Evolutionary conservation across 2,797 vertebrate genomes (phyloP), one percentile per base, ranked within the genome.

Genomic region (Danio tinwini): DNA sequence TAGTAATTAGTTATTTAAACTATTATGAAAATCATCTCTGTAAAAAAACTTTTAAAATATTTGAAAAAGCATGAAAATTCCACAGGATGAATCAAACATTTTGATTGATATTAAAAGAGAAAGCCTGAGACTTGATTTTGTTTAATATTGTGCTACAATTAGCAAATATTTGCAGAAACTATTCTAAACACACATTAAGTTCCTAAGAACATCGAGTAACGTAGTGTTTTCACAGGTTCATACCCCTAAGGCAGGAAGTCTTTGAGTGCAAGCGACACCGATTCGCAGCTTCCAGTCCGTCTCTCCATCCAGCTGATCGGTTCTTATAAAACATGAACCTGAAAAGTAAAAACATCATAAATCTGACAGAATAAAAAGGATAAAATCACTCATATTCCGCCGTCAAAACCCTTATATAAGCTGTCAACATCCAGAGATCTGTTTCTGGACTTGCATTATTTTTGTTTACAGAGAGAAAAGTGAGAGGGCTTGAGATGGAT

Each of bases 201-300:
- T 58, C 53, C 16, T 0, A 42, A 19, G 8, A 62, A 69, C 52
- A 17, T 13, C 0, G 4, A n/a, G 19, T 8, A 21, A 29, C 53
- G 47, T 12, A 21, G 1, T 50, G 47, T 52, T 44, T 45, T 37
- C 29, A 1, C 14, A 59, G 10, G 56, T n/a, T 56, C 88, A 10
- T 88, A 99, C 98, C 94, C 96, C 97, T 42, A 99, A 88, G 40
- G 97, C 95, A 3, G 96, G 95, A 2, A 99, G 93, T 65, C 97
- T 92, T 49, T 99, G 98, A 0, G 98, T 98, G 91, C 96, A 99
- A 84, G 92, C 92, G 49, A 99, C 98, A 0, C 96, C 95, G 50
- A 98, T 94, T 89, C 97, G 98, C 83, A 98, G 93, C 82, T 99
- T 99, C 98, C 98, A 99, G 89, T 99, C 98, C 0, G 98, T 99